Evolutionary conservation across 2,113 vertebrate genomes (phyloP).

Genomic region (Amphiprion percula): DNA sequence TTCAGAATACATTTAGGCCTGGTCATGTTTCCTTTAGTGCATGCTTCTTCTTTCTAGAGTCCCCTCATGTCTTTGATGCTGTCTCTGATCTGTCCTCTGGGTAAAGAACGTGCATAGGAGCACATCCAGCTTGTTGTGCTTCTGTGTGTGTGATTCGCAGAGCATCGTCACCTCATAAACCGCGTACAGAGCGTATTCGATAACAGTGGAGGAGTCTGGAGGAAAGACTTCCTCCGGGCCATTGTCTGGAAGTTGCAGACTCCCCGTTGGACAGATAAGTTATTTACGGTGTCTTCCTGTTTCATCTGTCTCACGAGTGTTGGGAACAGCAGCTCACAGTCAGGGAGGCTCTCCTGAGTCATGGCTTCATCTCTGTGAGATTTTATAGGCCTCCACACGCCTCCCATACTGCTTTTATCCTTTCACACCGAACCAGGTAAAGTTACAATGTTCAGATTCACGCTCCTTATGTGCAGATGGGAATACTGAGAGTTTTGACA

Average conservation of each 20-base stretch:
- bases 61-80: slow-evolving; percentile 9
- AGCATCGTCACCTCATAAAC: slow-evolving; percentile 34
- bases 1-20: slow-evolving; percentile 41
- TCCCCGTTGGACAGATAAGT: slow-evolving; percentile 51
- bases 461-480: neutral
- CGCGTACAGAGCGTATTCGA: slow-evolving; percentile 30
- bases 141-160: slow-evolving; percentile 35
- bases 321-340: slow-evolving; percentile 32
- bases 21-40: slow-evolving; percentile 28
- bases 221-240: slow-evolving; percentile 60
- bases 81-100: slow-evolving; percentile 41
- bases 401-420: neutral
- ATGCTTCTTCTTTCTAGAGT: slow-evolving; percentile 32
- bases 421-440: neutral
- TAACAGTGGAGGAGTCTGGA: slow-evolving; percentile 38
- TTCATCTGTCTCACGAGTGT: slow-evolving; percentile 44
- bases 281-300: slow-evolving; percentile 66
- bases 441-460: neutral
- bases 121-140: slow-evolving; percentile 60
- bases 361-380: neutral
- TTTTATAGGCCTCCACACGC: neutral
- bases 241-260: slow-evolving; percentile 62
- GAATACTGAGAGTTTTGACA: neutral
- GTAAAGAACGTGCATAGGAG: slow-evolving; percentile 57
- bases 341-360: slow-evolving; percentile 14